Evolutionary conservation across 2,888 invertebrate genomes (phyloP).

Genomic region (Volucella bombylans): DNA sequence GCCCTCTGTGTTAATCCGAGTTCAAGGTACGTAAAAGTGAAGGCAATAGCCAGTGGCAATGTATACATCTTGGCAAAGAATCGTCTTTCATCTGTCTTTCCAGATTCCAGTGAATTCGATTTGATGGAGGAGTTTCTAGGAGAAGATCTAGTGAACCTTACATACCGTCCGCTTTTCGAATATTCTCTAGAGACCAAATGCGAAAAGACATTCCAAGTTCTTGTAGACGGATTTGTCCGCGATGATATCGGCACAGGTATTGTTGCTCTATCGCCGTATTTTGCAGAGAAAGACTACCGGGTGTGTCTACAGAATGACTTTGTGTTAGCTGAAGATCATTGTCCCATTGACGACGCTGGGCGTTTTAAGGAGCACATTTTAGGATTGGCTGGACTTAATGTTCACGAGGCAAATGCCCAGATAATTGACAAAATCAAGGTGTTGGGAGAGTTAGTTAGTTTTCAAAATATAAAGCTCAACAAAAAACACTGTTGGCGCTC

Average conservation of each 20-base stretch:
- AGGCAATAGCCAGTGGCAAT: slow-evolving; percentile 81
- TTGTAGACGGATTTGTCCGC: slow-evolving; percentile 94
- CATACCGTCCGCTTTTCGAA: slow-evolving; percentile 92
- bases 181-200: slow-evolving; percentile 79
- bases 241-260: slow-evolving; percentile 96
- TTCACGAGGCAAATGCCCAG: slow-evolving; percentile 97
- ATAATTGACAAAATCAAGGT: slow-evolving; percentile 92
- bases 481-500: slow-evolving; percentile 99
- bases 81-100: slow-evolving; percentile 88
- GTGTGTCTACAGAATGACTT: slow-evolving; percentile 88
- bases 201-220: slow-evolving; percentile 89
- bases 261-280: slow-evolving; percentile 98
- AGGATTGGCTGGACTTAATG: slow-evolving; percentile 93
- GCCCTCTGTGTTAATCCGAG: slow-evolving; percentile 95
- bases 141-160: slow-evolving; percentile 87
- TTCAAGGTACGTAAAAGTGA: slow-evolving; percentile 90
- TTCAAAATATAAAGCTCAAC: slow-evolving; percentile 91
- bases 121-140: slow-evolving; percentile 90
- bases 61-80: slow-evolving; percentile 91
- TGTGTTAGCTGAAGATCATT: slow-evolving; percentile 92
- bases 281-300: slow-evolving; percentile 97
- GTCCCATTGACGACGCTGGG: slow-evolving; percentile 95
- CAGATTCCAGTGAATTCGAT: slow-evolving; percentile 88
- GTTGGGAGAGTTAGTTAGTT: slow-evolving; percentile 88
- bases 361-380: slow-evolving; percentile 90